phyloP scores from a whole-genome alignment of 2,113 vertebrate genomes.

The Heterotis niloticus region DNA sequence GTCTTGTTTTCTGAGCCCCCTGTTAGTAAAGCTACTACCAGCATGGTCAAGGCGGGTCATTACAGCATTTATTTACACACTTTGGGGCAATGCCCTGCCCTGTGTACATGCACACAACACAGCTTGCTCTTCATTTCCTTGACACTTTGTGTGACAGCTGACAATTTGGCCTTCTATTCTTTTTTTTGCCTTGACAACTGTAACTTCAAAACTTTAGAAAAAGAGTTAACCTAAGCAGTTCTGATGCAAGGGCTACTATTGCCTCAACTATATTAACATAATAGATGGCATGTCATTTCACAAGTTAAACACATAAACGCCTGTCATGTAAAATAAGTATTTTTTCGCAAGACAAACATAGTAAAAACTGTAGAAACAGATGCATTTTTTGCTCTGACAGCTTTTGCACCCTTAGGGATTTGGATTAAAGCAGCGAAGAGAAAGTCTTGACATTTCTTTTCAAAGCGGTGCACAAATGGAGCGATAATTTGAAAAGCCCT shows the following conservation, averaged over 20 bases:
- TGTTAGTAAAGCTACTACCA: no score
- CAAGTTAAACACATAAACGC: not conserved
- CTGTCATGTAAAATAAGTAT: not conserved
- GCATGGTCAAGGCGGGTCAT: no score
- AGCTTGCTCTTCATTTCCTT: no score
- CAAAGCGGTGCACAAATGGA: not conserved
- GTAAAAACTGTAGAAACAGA: not conserved
- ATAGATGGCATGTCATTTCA: not conserved
- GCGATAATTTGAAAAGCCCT: slow-evolving; percentile 7
- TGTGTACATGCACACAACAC: no score
- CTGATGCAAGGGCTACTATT: not conserved
- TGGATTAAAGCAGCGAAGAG: not conserved
- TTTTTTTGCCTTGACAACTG: no score
- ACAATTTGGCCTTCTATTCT: no score
- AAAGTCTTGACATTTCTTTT: not conserved
- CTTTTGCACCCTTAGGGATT: slow-evolving; percentile 4
- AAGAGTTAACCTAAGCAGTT: not conserved
- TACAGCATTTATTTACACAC: no score
- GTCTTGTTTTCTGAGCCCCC: no score
- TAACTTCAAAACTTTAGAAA: no score
- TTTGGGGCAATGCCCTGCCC: no score
- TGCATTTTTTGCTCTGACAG: not conserved
- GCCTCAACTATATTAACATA: not conserved
- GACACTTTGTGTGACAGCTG: no score
- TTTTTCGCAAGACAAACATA: not conserved